Evolutionary conservation across 2,797 vertebrate genomes (phyloP), one percentile per base, ranked within the genome.

Genomic region (Paratrypauchen microcephalus): DNA sequence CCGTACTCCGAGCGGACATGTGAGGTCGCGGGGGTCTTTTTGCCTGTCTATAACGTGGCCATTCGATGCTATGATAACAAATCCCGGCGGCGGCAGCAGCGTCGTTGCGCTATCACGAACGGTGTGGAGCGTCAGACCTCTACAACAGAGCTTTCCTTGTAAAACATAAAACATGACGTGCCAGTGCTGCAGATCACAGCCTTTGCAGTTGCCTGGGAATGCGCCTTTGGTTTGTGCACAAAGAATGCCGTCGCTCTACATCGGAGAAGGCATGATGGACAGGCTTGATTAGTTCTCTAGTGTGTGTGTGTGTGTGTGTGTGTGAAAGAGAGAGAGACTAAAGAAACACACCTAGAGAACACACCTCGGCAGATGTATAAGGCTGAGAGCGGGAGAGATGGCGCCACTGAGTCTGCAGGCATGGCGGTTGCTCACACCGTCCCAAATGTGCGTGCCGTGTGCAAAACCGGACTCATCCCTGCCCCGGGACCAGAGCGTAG

Each of bases 391-490:
- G 73, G 76, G 81, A 72, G 66, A 58, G 47, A 36, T 83, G 92
- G 94, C 93, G 93, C 93, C 92, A 90, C 78, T 76, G 80, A 90
- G 93, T 94, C 93, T 94, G 88, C 58, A 60, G 84, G 83, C 54
- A 45, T 70, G 78, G 90, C 89, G 91, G 89, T 90, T 92, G 86
- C 85, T 73, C 88, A 81, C 88, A 72, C 87, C 88, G 81, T 87
- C 79, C 81, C 73, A n/a, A 60, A 36, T 75, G 90, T 77, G 90
- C 86, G 78, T 91, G 58, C 58, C 30, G 90, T 89, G 83, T 89
- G 83, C 83, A 86, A 86, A 72, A 57, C 71, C 61, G 12, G 86
- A 87, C 88, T 86, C 88, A 81, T 91, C 90, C 90, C 91, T 89
- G 91, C 81, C 78, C 85, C 76, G 77, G 93, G 89, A 91, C 93